Evolutionary conservation across 1,140 invertebrate genomes (phyloP).

Genomic region (Bursaphelenchus mucronatus): DNA sequence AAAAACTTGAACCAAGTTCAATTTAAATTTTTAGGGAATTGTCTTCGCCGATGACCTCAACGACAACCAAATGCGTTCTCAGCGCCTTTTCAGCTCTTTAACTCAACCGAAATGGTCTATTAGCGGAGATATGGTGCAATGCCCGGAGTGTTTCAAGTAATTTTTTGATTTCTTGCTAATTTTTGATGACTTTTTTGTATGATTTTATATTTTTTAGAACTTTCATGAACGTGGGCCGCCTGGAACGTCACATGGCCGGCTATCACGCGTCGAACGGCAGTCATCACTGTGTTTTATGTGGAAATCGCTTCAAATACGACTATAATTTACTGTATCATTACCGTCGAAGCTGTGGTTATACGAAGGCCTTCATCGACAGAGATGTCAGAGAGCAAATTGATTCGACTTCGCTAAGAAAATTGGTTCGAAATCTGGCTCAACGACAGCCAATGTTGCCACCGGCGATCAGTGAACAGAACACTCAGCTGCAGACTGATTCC

Average conservation of each 20-base stretch:
- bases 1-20: too few species aligned
- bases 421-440: constrained; percentile 27
- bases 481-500: constrained; percentile 1
- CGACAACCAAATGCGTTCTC: constrained; percentile 2
- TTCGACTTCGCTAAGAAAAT: constrained; percentile 23
- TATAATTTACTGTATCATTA: constrained; percentile 58
- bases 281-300: constrained; percentile 54
- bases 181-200: not conserved
- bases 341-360: constrained; percentile 50
- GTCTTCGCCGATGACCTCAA: constrained; percentile 42
- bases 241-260: constrained; percentile 52
- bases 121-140: constrained; percentile 22
- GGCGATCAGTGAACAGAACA: not conserved
- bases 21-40: constrained; percentile 29
- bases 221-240: constrained; percentile 24
- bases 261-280: constrained; percentile 46
- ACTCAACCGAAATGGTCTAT: constrained; percentile 15
- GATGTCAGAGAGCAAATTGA: constrained; percentile 50
- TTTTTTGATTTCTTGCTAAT: not conserved
- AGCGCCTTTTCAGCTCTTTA: constrained; percentile 6
- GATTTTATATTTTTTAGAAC: constrained; percentile 25
- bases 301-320: constrained; percentile 58
- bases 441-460: constrained; percentile 13
- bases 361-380: constrained; percentile 42
- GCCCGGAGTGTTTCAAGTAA: constrained; percentile 34